These are phyloP conservation scores for Pungitius pungitius DNA, from an alignment of 2,113 vertebrate species.

Conservation along the genomic window DNA sequence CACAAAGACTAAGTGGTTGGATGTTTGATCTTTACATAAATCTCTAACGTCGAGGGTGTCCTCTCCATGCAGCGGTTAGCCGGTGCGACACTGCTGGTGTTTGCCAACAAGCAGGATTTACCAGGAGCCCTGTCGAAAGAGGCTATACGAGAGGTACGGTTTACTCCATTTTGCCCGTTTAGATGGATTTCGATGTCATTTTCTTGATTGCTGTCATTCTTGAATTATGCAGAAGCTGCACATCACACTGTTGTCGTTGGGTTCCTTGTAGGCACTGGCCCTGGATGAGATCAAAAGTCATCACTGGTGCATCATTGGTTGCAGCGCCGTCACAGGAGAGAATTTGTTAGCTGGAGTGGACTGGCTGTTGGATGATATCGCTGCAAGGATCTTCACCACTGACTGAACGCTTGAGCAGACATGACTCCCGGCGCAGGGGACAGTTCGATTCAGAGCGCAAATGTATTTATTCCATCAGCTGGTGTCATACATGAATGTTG, in stretches of 20 bases:
- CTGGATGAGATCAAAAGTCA: slow-evolving; percentile 88
- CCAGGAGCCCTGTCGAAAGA: slow-evolving; percentile 87
- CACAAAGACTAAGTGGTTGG: too few species aligned
- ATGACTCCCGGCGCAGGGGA: background rate
- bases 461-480: background rate
- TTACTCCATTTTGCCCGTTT: rapidly evolving
- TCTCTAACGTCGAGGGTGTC: background rate
- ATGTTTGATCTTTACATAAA: background rate
- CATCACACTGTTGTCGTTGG: background rate
- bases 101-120: slow-evolving; percentile 93
- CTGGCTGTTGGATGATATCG: slow-evolving; percentile 84
- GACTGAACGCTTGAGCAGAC: slow-evolving; percentile 57
- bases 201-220: too few species aligned
- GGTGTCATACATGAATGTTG: background rate
- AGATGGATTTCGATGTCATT: too few species aligned
- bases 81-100: slow-evolving; percentile 90
- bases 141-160: slow-evolving; percentile 84
- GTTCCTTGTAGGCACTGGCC: slow-evolving; percentile 78
- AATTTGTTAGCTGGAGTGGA: slow-evolving; percentile 87
- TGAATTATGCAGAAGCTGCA: background rate
- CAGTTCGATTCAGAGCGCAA: background rate
- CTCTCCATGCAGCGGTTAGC: slow-evolving; percentile 82
- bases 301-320: slow-evolving; percentile 91
- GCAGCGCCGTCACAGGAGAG: slow-evolving; percentile 90
- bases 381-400: slow-evolving; percentile 77